Base-by-base conservation (phyloP, 1,140 invertebrate species). In the Nephila pilipes region DNA sequence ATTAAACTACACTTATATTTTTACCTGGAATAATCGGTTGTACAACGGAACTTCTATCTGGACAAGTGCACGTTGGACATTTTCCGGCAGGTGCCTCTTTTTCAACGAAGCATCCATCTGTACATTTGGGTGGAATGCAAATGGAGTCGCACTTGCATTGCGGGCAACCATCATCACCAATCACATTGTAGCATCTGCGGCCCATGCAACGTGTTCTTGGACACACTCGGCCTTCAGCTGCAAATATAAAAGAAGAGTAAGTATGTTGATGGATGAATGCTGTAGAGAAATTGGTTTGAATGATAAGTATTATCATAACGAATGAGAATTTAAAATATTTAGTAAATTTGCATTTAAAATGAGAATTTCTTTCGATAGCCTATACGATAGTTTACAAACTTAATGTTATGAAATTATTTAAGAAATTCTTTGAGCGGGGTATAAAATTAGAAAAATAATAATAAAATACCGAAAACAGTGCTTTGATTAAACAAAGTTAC, bases 61-160 rank as follows among this genome's bases (percentile, higher is more conserved):
- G 57, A 20, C 93, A 93, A 32, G 36, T 79, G 58, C 93, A 93
- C 5, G 81, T 90, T 18, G 93, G 87, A 38, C 93, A 93, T 79
- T 93, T 85, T 60, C 93, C 93, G 5, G 54, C 54, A 8, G 93
- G 85, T 18, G 88, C 46, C 54, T 93, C 63, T n/a, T 63, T 85
- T 29, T 93, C 93, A 0, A 93, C 4, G 2, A 16, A 75, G 55
- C 93, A 93, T 12, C 88, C 88, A 22, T 90, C 80, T 1, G 46
- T 32, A 25, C 93, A 93, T 25, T 57, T 87, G 14, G 88, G 88
- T 25, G 93, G 79, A 58, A 93, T 90, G 75, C 87, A 90, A n/a
- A 93, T 90, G 57, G 87, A 90, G 57, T 93, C 88, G 36, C 93
- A 93, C 16, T 93, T 90, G 83, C 93, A 93, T 29, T 85, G 46